Evolutionary conservation across 2,888 invertebrate genomes (phyloP).

Genomic region (Xanthia togata): DNA sequence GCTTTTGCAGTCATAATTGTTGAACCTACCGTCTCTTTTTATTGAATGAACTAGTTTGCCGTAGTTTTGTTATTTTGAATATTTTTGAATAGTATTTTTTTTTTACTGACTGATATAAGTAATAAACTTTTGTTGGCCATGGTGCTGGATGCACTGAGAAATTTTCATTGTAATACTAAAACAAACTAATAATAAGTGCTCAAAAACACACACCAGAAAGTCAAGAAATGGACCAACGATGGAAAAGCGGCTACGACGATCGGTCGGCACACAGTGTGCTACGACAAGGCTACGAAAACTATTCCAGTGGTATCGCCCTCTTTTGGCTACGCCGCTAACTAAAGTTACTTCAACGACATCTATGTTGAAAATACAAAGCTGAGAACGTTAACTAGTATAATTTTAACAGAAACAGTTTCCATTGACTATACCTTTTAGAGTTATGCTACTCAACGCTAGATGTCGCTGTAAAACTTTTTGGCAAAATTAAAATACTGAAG

Average conservation of each 20-base stretch:
- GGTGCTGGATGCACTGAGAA: too few species aligned
- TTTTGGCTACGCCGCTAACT: slow-evolving; percentile 3
- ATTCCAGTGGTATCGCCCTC: background rate
- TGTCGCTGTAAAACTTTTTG: background rate
- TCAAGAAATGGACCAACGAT: background rate
- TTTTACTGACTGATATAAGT: background rate
- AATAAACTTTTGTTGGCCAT: too few species aligned
- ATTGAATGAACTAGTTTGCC: background rate
- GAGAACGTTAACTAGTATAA: slow-evolving; percentile 25
- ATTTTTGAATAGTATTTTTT: background rate
- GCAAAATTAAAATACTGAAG: background rate
- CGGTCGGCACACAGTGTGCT: background rate
- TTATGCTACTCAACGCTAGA: slow-evolving; percentile 46
- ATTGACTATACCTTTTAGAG: too few species aligned
- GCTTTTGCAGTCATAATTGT: slow-evolving; percentile 45
- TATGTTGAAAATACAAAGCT: slow-evolving; percentile 1
- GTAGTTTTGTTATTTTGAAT: background rate
- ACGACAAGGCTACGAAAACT: slow-evolving; percentile 6
- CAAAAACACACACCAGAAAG: background rate
- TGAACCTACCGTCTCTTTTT: slow-evolving; percentile 33
- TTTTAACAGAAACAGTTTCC: background rate
- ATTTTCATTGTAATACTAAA: background rate
- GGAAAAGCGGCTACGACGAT: background rate
- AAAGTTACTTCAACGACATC: slow-evolving; percentile 27
- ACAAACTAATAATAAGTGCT: background rate